Percentiles rank a stretch among this genome's conserved stretches.
phyloP scores from a whole-genome alignment of 2,888 invertebrate species.

The Boloria selene region DNA sequence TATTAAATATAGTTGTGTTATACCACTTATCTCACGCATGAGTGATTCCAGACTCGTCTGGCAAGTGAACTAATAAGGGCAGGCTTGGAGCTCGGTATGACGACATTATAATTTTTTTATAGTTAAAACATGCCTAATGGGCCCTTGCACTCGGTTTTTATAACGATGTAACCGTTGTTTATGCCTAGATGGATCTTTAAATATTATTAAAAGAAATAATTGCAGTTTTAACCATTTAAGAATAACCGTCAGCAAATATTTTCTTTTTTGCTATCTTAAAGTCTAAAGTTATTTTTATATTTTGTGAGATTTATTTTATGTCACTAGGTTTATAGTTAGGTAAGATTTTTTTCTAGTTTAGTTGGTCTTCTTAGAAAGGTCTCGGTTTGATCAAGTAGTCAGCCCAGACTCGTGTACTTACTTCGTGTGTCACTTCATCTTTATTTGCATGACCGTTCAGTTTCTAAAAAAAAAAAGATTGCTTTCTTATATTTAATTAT shows the following conservation, averaged over 20 bases:
- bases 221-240: not conserved
- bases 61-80: slow-evolving; percentile 66
- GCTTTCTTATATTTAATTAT: no score
- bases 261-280: not conserved
- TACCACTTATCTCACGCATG: slow-evolving; percentile 50
- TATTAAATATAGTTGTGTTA: slow-evolving; percentile 38
- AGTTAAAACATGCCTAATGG: slow-evolving; percentile 54
- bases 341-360: no score
- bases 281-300: no score
- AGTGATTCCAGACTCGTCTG: slow-evolving; percentile 53
- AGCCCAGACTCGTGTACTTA: no score
- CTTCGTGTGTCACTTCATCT: no score
- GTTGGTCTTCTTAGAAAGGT: no score
- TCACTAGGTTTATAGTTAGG: no score
- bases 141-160: slow-evolving; percentile 62
- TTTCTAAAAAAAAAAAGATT: no score
- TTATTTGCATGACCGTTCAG: no score
- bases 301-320: no score
- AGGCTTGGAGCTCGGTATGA: slow-evolving; percentile 60
- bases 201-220: slow-evolving; percentile 10
- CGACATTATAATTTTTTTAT: slow-evolving; percentile 64
- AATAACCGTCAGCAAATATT: slow-evolving; percentile 7
- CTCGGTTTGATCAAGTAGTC: no score
- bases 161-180: slow-evolving; percentile 40
- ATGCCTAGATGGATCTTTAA: slow-evolving; percentile 19